Evolutionary conservation across 2,888 invertebrate genomes (phyloP), one percentile per base, ranked within the genome.

Genomic region (Clanis bilineata): DNA sequence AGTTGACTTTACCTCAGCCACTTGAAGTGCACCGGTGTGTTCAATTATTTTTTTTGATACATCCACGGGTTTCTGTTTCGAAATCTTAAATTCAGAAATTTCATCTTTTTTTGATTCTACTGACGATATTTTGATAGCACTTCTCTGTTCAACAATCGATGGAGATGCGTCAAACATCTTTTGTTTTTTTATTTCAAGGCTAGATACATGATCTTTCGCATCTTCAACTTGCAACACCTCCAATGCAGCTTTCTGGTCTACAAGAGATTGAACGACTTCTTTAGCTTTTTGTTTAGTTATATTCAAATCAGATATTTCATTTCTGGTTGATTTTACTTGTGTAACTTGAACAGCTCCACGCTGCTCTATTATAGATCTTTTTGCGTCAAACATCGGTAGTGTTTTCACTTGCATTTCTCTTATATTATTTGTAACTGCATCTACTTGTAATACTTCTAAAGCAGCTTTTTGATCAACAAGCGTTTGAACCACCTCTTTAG

Each of bases 391-490:
- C 10, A 10, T 65, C 36, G 67, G 60, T 22, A 62, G 57, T 51
- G 63, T 62, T 10, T 57, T 60, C 15, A 65, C 23, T 56, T 62
- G 62, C 2, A 63, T 18, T 56, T 68, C 62, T 54, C 56, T 56
- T 10, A 12, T 41, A 61, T 59, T 63, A 66, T 79, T 72, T 63
- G 63, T 66, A 3, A 62, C 61, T 66, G 71, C 63, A 44, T 71
- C 64, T 59, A 77, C 67, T 36, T 67, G 66, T 23, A 60, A 54
- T 10, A 65, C 61, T 39, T 61, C 63, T 22, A 65, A 41, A 22
- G 68, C 62, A n/a, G 66, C 43, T 9, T 47, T 60, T 56, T 62
- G 43, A 18, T 59, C 55, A 12, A 54, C 22, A 55, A 55, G 54
- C 9, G 54, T 23, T 36, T 12, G 39, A 0, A 44, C 32, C 12